Evolutionary conservation across 2,113 vertebrate genomes (phyloP).

Genomic region (Dipodomys ordii): DNA sequence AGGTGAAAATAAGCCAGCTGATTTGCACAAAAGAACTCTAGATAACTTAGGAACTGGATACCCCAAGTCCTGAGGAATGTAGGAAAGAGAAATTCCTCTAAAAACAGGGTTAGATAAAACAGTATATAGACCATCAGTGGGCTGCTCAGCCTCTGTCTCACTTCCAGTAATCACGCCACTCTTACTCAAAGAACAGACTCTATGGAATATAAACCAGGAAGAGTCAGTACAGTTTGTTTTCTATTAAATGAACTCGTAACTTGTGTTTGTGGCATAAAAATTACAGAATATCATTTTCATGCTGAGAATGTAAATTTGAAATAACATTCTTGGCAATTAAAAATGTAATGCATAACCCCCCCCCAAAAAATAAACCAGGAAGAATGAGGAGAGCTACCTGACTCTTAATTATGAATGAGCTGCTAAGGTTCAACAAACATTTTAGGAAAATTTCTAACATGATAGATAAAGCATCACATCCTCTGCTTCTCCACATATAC

Average conservation of each 20-base stretch:
- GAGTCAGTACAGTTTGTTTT: constrained; percentile 28
- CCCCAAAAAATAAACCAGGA: not conserved
- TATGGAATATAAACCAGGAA: not conserved
- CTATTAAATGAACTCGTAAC: constrained; percentile 50
- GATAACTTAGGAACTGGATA: constrained; percentile 12
- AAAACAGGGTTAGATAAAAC: not conserved
- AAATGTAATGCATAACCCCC: constrained; percentile 69
- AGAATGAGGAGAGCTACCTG: not conserved
- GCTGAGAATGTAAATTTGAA: constrained; percentile 76
- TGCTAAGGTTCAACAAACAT: not conserved
- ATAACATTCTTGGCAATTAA: constrained; percentile 80
- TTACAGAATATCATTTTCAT: constrained; percentile 72
- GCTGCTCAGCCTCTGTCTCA: not conserved
- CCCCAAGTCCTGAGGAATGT: not conserved
- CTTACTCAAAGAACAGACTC: not conserved
- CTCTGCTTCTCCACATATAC: too few species aligned
- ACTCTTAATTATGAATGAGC: not conserved
- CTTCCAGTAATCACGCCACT: not conserved
- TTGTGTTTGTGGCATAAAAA: constrained; percentile 74
- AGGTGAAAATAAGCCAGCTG: not conserved
- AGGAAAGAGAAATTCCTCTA: not conserved
- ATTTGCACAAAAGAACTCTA: not conserved
- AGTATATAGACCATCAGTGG: not conserved
- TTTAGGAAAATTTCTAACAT: not conserved
- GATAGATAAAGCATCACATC: not conserved